Base-by-base conservation (phyloP, 2,888 invertebrate genomes). In the Amitus sp. region DNA sequence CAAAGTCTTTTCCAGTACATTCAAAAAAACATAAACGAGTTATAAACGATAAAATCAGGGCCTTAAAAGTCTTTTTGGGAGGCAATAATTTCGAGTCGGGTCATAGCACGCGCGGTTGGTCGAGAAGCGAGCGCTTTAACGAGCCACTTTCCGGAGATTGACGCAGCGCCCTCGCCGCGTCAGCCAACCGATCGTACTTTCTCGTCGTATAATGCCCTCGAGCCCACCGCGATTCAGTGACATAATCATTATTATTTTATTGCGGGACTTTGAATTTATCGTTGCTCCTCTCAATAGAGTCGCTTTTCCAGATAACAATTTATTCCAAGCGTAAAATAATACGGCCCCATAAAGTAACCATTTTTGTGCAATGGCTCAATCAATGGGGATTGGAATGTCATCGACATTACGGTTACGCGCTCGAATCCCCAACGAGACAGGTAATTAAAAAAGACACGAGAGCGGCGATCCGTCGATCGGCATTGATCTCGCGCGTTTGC, bases 401-500 rank as follows among this genome's bases (percentile, higher is more conserved):
- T 48, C 50, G 43, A 34, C n/a, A n/a, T n/a, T n/a, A n/a, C n/a
- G n/a, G n/a, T n/a, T 3, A 23, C 23, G 4, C 23, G 23, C 7
- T 7, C 23, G 34, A n/a, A 34, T 34, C 45, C 27, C 3, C n/a
- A 12, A 47, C 40, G 27, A 34, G 66, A 65, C 65, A 66, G 68
- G 66, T 65, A 70, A 68, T 68, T 68, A 70, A 70, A 68, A 66
- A 62, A 61, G 70, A 67, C 66, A 64, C 42, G 46, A 51, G 49
- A 60, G 52, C 56, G 34, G 13, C 62, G 66, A 61, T 57, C 62
- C 55, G 54, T 63, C 65, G 65, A 53, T 64, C 68, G 67, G 60
- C 59, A 54, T 40, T 42, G 47, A 47, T 49, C 42, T 45, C 23
- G 18, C 39, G 17, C 19, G 50, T 50, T 50, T 43, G 50, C 50